Percentiles rank a stretch among this genome's conserved stretches.
Evolutionary conservation across 2,113 vertebrate species (phyloP).

Genomic region (Pongo pygmaeus): DNA sequence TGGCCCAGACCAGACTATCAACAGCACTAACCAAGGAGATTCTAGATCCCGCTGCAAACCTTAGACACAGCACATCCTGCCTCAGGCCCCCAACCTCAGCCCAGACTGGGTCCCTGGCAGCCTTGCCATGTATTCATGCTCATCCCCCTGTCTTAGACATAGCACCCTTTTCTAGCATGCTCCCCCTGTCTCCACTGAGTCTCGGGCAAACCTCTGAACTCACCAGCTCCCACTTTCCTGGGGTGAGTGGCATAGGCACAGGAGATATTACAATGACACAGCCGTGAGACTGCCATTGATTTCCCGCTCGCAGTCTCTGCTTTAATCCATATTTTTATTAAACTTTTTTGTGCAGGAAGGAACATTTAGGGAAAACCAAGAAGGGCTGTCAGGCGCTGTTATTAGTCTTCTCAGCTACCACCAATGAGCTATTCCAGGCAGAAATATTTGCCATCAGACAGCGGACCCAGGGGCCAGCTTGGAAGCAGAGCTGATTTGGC

Average conservation of each 20-base stretch:
- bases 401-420: conserved; percentile 46
- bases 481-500: conserved; percentile 62
- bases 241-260: neutral
- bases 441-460: conserved; percentile 50
- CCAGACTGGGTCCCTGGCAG: no score
- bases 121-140: neutral
- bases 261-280: neutral
- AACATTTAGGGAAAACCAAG: conserved; percentile 68
- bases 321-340: conserved; percentile 74
- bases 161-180: neutral
- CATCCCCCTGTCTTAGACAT: neutral
- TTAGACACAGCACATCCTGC: no score
- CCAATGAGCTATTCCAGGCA: conserved; percentile 42
- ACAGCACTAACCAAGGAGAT: neutral
- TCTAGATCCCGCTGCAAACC: neutral
- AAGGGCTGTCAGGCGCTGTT: conserved; percentile 34
- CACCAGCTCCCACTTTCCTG: neutral
- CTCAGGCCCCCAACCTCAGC: fast-evolving
- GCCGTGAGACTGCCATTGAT: neutral
- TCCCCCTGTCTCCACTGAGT: neutral
- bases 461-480: conserved; percentile 38
- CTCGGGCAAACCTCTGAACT: neutral
- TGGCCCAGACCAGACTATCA: neutral
- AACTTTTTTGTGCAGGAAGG: conserved; percentile 63
- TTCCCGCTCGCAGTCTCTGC: neutral